Evolutionary conservation across 2,888 invertebrate genomes (phyloP).

Genomic region (Nasonovia ribisnigri): DNA sequence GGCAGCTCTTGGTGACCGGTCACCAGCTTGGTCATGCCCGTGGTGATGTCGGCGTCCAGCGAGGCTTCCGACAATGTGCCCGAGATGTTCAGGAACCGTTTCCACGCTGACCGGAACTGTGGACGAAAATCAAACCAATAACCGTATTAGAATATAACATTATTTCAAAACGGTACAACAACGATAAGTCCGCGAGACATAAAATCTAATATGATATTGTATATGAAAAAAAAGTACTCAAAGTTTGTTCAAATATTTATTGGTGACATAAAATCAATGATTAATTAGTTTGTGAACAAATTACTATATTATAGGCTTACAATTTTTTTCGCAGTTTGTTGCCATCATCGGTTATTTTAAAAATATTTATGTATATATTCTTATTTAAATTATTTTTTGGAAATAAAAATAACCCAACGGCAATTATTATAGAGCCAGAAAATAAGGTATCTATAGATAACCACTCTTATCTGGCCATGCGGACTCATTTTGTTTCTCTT

Average conservation of each 20-base stretch:
- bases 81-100: constrained; percentile 66
- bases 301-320: not conserved
- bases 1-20: not conserved
- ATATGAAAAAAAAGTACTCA: not conserved
- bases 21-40: constrained; percentile 34
- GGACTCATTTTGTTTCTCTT: not conserved
- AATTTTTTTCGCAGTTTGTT: not conserved
- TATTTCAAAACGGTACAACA: not conserved
- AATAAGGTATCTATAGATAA: not conserved
- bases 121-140: not conserved
- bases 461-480: not conserved
- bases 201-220: not conserved
- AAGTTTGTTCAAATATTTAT: not conserved
- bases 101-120: constrained; percentile 68
- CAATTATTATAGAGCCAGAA: not conserved
- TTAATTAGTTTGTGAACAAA: not conserved
- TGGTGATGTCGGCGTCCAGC: not conserved
- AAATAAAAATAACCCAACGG: not conserved
- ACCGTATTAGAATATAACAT: not conserved
- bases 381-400: not conserved
- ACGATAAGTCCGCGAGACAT: not conserved
- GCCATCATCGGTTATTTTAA: not conserved
- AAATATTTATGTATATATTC: not conserved
- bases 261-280: not conserved
- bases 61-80: not conserved